Conservation (phyloP, 2,888 invertebrate genomes). For the Drosophila peninsularis region DNA sequence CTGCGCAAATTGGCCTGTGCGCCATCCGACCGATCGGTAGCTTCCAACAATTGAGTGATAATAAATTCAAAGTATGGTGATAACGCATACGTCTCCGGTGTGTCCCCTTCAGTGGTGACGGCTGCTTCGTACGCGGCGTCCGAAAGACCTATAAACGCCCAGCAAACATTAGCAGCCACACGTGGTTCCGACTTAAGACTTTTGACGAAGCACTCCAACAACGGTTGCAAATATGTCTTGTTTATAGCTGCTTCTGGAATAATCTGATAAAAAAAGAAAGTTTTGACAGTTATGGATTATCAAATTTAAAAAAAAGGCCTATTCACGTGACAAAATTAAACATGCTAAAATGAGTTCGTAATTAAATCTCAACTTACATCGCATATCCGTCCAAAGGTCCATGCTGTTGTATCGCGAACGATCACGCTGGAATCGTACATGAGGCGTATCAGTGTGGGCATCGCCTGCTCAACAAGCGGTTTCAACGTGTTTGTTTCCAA, state of each 20-base stretch:
- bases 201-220: slow-evolving; percentile 92
- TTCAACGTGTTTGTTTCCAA: slow-evolving; percentile 94
- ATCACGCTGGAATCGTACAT: slow-evolving; percentile 97
- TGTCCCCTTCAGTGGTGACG: slow-evolving; percentile 87
- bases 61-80: slow-evolving; percentile 97
- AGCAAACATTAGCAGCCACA: slow-evolving; percentile 99
- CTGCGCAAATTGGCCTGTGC: slow-evolving; percentile 96
- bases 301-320: too few species aligned
- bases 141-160: slow-evolving; percentile 98
- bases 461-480: slow-evolving; percentile 97
- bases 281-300: not conserved
- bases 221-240: slow-evolving; percentile 91
- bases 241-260: slow-evolving; percentile 97
- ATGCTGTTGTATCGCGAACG: slow-evolving; percentile 98
- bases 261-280: slow-evolving; percentile 83
- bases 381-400: slow-evolving; percentile 99
- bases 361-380: slow-evolving; percentile 86
- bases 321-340: too few species aligned
- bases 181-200: slow-evolving; percentile 97
- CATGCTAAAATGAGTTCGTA: not conserved
- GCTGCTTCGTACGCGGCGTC: slow-evolving; percentile 98
- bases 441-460: slow-evolving; percentile 96
- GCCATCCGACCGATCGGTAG: slow-evolving; percentile 97
- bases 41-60: slow-evolving; percentile 94
- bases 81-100: slow-evolving; percentile 96